Base-by-base conservation (phyloP, 2,888 invertebrate species). In the Drosophila cognata region DNA sequence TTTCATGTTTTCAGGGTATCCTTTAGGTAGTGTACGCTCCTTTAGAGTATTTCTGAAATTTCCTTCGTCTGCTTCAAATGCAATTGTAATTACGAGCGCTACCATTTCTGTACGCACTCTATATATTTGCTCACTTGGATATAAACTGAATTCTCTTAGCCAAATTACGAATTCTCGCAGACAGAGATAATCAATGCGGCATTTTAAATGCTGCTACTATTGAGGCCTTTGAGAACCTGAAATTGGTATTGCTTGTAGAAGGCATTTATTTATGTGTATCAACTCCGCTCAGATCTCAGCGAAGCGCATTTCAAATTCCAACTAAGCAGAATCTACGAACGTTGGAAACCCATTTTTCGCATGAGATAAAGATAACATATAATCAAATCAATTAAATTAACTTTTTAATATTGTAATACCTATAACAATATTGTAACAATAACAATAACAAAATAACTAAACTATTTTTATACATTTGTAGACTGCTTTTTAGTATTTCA, bases 171-270 rank as follows among this genome's bases (percentile, higher is more conserved):
- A 71, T 57, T 57, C 61, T 78, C 52, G 63, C 66, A 68, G 46
- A 46, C 61, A 36, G 74, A 83, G 74, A 83, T 85, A 77, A 83
- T 85, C 79, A 81, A 85, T 85, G 81, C 85, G 82, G 83, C 81
- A 84, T 81, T 78, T 83, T 85, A 78, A 46, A 83, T 82, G 83
- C 76, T 66, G 79, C 83, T 48, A 35, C 64, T 48, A 21, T 36
- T 43, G 43, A 62, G 59, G 35, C 72, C 13, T 58, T 56, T 46
- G 56, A 43, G 57, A 57, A 8, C 31, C 5, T 5, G 35, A 46
- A 35, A 46, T 25, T 46, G 25, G 25, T 25, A 25, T 25, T 25
- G 16, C 46, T 46, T 28, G 8, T 8, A 25, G 16, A 46, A 25
- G 29, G 29, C 28, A 29, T 18, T 50, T 29, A 5, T 4, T 50